Conservation (phyloP, 1,140 invertebrate species). For the Littorina saxatilis region DNA sequence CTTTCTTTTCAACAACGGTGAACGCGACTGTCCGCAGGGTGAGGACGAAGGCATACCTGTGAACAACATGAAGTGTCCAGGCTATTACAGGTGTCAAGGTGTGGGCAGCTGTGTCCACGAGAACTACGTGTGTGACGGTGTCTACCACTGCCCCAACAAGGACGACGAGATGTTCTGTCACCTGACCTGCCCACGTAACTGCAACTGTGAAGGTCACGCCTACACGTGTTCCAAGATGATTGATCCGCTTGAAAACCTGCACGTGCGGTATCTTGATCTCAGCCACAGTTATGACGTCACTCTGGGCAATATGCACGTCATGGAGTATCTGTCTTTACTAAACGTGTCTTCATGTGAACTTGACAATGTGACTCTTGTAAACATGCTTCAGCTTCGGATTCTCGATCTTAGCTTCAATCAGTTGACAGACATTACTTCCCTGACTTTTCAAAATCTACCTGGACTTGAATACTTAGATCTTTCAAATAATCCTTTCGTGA, state of each 20-base stretch:
- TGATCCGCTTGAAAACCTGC: too few relatives aligned
- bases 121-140: too few relatives aligned
- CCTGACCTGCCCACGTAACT: too few relatives aligned
- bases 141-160: too few relatives aligned
- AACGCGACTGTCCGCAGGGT: slow-evolving; percentile 36
- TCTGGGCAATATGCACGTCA: slow-evolving; percentile 12
- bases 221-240: too few relatives aligned
- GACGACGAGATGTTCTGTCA: too few relatives aligned
- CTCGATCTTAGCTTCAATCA: slow-evolving; percentile 35
- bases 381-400: slow-evolving; percentile 29
- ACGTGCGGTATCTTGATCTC: slow-evolving; percentile 31
- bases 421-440: too few relatives aligned
- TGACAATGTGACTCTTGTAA: too few relatives aligned
- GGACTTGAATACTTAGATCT: too few relatives aligned
- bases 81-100: slow-evolving; percentile 37
- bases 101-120: slow-evolving; percentile 26
- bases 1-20: slow-evolving; percentile 37
- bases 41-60: slow-evolving; percentile 33
- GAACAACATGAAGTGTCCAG: slow-evolving; percentile 26
- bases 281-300: background rate
- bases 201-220: slow-evolving; percentile 36
- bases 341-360: slow-evolving; percentile 33
- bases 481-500: too few relatives aligned
- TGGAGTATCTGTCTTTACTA: too few relatives aligned
- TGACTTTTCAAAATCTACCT: too few relatives aligned